These are phyloP conservation scores for Octopus sinensis DNA, from an alignment of 1,140 invertebrate genomes.

Conservation along the genomic window DNA sequence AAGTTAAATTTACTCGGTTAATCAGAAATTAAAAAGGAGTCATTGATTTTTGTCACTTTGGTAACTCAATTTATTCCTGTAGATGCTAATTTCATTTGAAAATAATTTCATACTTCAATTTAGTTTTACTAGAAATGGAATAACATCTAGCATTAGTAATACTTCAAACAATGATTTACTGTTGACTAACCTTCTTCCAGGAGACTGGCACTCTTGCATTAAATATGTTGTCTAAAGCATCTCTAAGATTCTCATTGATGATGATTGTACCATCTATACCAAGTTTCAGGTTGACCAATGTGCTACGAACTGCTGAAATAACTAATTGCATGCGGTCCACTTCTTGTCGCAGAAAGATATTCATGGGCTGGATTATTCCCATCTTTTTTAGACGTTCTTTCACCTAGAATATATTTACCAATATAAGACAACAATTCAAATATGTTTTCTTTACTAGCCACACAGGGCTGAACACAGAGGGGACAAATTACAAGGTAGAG, in stretches of 20 bases:
- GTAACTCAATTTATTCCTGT: too few species aligned
- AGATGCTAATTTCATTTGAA: too few species aligned
- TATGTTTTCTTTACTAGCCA: neutral
- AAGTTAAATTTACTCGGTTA: too few species aligned
- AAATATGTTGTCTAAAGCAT: constrained; percentile 54
- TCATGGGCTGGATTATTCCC: constrained; percentile 57
- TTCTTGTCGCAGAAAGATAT: constrained; percentile 54
- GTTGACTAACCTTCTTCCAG: constrained; percentile 38
- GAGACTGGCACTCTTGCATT: constrained; percentile 51
- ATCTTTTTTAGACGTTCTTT: constrained; percentile 71
- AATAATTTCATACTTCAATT: too few species aligned
- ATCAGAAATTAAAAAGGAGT: too few species aligned
- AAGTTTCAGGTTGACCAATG: constrained; percentile 82
- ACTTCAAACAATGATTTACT: too few species aligned
- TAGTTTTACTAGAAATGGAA: too few species aligned
- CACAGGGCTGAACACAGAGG: too few species aligned
- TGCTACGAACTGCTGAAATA: constrained; percentile 57
- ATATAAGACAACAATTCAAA: neutral
- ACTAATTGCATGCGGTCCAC: constrained; percentile 55
- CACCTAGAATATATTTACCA: constrained; percentile 30
- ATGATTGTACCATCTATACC: constrained; percentile 96
- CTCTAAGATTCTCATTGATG: constrained; percentile 74
- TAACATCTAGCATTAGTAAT: too few species aligned
- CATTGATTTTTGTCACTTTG: too few species aligned
- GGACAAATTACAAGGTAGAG: too few species aligned